These are phyloP conservation scores for Volucella bombylans DNA, from an alignment of 2,888 invertebrate species.

Conservation along the genomic window DNA sequence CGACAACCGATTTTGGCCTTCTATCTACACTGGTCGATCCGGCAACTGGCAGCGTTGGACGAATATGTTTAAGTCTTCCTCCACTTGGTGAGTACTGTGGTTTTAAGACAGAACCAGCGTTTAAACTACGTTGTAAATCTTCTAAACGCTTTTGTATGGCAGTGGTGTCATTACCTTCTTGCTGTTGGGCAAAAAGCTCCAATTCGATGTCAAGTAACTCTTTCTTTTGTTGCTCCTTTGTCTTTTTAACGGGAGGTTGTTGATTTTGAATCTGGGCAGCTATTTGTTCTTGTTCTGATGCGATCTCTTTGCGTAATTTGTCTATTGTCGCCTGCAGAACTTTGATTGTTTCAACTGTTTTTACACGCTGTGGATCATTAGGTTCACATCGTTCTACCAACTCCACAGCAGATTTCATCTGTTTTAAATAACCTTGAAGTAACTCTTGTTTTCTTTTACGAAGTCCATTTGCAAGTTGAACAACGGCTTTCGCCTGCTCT, in stretches of 20 bases:
- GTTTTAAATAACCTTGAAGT: constrained; percentile 93
- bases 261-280: constrained; percentile 81
- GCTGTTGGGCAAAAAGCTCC: constrained; percentile 94
- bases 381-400: constrained; percentile 89
- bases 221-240: constrained; percentile 91
- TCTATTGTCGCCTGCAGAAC: constrained; percentile 92
- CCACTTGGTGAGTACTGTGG: constrained; percentile 74
- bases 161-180: constrained; percentile 92
- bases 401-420: constrained; percentile 92
- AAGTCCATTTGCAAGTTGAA: constrained; percentile 90
- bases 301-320: constrained; percentile 81
- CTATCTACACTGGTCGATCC: constrained; percentile 88
- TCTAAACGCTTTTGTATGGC: constrained; percentile 90
- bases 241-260: constrained; percentile 84
- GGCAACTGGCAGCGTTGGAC: constrained; percentile 80
- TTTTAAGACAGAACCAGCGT: constrained; percentile 75
- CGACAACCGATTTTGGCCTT: constrained; percentile 91
- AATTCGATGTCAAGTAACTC: constrained; percentile 95
- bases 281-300: constrained; percentile 81
- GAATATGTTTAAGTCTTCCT: constrained; percentile 76
- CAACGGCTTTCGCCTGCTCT: constrained; percentile 88
- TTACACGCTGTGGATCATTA: constrained; percentile 88
- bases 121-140: constrained; percentile 85
- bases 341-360: constrained; percentile 91
- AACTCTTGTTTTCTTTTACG: constrained; percentile 93